phyloP scores from a whole-genome alignment of 2,797 vertebrate species.

The Staurois parvus region DNA sequence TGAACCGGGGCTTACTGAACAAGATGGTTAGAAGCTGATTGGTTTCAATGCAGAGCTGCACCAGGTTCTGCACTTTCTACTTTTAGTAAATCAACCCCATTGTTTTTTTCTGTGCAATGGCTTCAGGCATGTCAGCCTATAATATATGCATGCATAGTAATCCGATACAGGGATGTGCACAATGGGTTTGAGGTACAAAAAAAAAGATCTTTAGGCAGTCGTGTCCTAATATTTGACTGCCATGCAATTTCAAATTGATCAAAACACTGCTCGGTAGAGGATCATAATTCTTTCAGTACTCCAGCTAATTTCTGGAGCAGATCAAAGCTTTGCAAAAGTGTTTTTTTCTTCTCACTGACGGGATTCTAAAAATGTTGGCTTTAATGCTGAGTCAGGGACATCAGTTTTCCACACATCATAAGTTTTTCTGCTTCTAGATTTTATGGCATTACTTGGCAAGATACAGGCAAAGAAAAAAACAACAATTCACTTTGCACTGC shows the following conservation, averaged over 20 bases:
- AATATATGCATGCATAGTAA: no score
- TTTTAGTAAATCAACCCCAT: no score
- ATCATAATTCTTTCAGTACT: neutral
- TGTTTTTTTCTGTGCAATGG: no score
- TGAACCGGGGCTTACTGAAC: no score
- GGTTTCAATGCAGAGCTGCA: no score
- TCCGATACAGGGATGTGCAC: neutral
- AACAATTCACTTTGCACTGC: neutral
- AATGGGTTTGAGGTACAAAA: neutral
- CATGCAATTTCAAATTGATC: neutral
- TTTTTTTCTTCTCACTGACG: neutral
- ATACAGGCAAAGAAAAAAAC: neutral
- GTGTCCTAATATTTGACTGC: neutral
- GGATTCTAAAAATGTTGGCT: neutral
- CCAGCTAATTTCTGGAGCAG: neutral
- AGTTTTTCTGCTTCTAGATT: neutral
- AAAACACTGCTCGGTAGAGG: neutral
- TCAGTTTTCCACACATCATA: neutral
- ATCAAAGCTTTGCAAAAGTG: neutral
- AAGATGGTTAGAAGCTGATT: no score
- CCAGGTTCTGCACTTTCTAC: no score
- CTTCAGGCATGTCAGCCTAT: no score
- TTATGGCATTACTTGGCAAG: neutral
- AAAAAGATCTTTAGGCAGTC: neutral
- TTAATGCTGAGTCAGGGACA: neutral